Conservation (phyloP, 1,140 invertebrate genomes). For the Brachionus rotundiformis region DNA sequence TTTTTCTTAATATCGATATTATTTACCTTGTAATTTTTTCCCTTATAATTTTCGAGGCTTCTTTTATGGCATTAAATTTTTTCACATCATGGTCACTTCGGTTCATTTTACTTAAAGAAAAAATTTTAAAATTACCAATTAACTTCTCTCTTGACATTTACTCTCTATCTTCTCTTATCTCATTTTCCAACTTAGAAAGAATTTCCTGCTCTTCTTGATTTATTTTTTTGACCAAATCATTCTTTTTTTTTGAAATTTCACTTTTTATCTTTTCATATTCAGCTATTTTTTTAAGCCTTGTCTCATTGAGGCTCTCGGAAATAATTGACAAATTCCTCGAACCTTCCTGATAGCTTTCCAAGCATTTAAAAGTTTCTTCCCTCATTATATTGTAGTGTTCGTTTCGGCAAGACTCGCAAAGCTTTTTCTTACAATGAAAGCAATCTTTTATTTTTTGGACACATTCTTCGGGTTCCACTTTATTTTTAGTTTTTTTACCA, state of each 20-base stretch:
- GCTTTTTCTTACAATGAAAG: neutral
- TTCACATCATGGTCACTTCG: neutral
- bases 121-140: neutral
- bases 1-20: no score
- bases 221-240: constrained; percentile 12
- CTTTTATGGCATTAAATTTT: constrained; percentile 39
- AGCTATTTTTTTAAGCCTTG: constrained; percentile 13
- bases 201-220: neutral
- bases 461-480: neutral
- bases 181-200: neutral
- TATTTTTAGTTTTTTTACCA: neutral
- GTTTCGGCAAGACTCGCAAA: constrained; percentile 4
- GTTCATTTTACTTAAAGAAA: neutral
- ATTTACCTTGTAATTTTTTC: constrained; percentile 6
- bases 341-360: constrained; percentile 2
- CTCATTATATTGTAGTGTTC: neutral
- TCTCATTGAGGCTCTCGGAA: constrained; percentile 5
- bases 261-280: constrained; percentile 37
- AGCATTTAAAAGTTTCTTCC: neutral
- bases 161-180: neutral
- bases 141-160: neutral
- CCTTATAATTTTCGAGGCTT: constrained; percentile 1
- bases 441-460: neutral
- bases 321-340: neutral
- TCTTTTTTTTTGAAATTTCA: neutral